A percentile compares a stretch with the other conserved stretches of the same genome.
Conservation (phyloP, 2,113 vertebrate species). For the Nannobrachium achirus region DNA sequence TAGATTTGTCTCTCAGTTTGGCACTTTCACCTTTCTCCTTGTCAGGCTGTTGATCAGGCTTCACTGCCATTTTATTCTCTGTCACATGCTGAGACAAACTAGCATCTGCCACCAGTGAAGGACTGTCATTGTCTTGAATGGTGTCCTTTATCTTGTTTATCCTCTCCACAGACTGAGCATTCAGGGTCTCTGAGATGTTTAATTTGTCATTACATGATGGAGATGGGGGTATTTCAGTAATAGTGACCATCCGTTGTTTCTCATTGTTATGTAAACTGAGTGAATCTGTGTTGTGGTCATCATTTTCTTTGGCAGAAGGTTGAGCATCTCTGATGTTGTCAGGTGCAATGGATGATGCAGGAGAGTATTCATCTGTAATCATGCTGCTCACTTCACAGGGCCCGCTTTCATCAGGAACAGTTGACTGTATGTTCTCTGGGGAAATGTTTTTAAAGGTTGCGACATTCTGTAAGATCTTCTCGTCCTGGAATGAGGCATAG, state of each 20-base stretch:
- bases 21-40: constrained; percentile 38
- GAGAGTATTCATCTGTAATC: constrained; percentile 23
- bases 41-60: constrained; percentile 25
- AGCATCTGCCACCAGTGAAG: constrained; percentile 20
- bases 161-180: constrained; percentile 9
- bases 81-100: constrained; percentile 9
- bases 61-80: constrained; percentile 21
- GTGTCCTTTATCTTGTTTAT: constrained; percentile 22
- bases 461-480: constrained; percentile 11
- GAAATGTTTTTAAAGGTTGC: neutral
- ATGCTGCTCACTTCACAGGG: constrained; percentile 29
- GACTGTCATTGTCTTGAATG: neutral
- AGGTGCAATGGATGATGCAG: constrained; percentile 15
- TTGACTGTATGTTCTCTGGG: constrained; percentile 26
- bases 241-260: neutral
- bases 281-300: constrained; percentile 11
- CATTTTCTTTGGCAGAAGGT: constrained; percentile 7
- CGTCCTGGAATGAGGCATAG: constrained; percentile 15
- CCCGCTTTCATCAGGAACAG: constrained; percentile 35
- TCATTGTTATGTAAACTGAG: neutral
- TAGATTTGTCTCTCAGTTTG: constrained; percentile 38
- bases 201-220: constrained; percentile 19
- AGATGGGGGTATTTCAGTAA: neutral
- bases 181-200: constrained; percentile 11
- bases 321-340: constrained; percentile 1